Evolutionary conservation across 23 tunicate genomes (phyloP), one percentile per base, ranked within the genome.

Genomic region (Ciona savignyi): DNA sequence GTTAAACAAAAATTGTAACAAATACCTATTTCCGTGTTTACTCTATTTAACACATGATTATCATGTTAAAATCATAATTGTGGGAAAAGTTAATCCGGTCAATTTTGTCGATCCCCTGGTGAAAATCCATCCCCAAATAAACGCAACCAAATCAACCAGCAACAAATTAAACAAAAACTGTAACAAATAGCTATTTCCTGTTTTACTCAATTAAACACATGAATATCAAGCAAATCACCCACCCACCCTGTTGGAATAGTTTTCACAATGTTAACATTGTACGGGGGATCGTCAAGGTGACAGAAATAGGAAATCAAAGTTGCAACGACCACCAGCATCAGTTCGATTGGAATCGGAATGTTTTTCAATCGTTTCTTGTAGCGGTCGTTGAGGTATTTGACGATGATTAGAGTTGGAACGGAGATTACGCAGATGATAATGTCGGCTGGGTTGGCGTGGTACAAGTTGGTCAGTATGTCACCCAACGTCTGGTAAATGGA

Each of bases 211-310:
- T n/a, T n/a, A n/a, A 26, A 70, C 6, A 74, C 22, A 63, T 62
- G 74, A 63, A 21, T 23, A 63, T 62, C 4, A 27, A 35, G 20
- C 32, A 65, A 29, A 22, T 32, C 78, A 29, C 6, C 25, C 24
- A 68, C 95, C 56, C 56, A 88, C 95, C 96, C 96, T 2, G 96
- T 83, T 9, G 96, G 96, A 27, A 89, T 89, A 3, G 85, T 81
- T 86, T 89, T 89, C 42, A 89, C 96, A 62, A 70, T 89, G 34
- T 89, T 89, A 22, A 89, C 96, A 56, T 78, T 78, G 67, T 61
- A 89, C 9, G 96, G 96, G 25, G 89, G 82, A 23, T 74, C 75
- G 63, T 83, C 89, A 0, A 89, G 30, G 48, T 83, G 34, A 23
- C 82, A 68, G 60, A 91, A 91, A 64, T 91, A 91, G 0, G 97